Base-by-base conservation (phyloP, 1,140 invertebrate genomes). In the Rhagoletis pomonella region DNA sequence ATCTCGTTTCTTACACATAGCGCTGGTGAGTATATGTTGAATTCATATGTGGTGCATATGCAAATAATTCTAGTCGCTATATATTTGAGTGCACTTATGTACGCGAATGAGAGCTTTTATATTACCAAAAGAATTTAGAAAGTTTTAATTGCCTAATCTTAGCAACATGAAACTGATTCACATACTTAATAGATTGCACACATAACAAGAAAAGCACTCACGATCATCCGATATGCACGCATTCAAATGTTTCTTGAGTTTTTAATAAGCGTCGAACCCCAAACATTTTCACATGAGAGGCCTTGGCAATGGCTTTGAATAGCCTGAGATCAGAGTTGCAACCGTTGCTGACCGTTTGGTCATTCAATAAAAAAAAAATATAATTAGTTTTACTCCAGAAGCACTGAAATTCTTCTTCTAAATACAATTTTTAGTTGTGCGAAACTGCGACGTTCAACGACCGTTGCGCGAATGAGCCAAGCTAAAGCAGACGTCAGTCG, bases 381-480 rank as follows among this genome's bases (percentile, higher is more conserved):
- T 0, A 29, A 14, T 73, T 73, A 69, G 42, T 73, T 73, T n/a
- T 42, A 3, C 17, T 47, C n/a, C 10, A 7, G 14, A 47, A 47
- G 47, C 2, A 73, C 6, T 55, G 17, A 29, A 29, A 29, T 47
- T 7, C 73, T 73, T 73, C 12, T 44, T 44, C 42, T 73, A 1
- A 47, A 19, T 55, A 9, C 7, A 58, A 81, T 81, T 81, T 81
- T 6, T 44, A 81, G 73, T 81, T 14, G 6, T 81, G 73, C 47
- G 65, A 86, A 81, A 88, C 87, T 85, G 65, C 84, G 85, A 86
- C 87, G 85, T 88, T 88, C 87, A 88, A 88, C 87, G 87, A 88
- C 87, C 85, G 67, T 77, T 81, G 84, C 55, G 85, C 87, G 85
- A 88, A 88, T 88, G 87, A 88, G 58, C 85, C 64, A 64, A 77